Conservation (phyloP, 2,797 vertebrate genomes). For the Eulemur rubriventer region DNA sequence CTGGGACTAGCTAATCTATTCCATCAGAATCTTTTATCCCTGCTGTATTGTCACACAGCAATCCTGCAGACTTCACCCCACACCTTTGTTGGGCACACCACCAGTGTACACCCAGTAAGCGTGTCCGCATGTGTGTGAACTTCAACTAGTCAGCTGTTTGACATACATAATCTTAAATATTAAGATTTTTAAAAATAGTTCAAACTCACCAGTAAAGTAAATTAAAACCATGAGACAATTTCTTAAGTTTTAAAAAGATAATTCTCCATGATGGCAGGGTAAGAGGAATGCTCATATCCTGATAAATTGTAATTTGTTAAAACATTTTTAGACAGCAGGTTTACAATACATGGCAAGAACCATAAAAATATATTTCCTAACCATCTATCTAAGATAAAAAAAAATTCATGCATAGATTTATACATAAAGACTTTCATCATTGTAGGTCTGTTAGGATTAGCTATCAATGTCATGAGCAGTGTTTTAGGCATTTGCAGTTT, state of each 20-base stretch:
- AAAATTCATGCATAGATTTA: not conserved
- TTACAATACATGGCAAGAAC: not conserved
- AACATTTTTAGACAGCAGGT: not conserved
- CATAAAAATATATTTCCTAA: not conserved
- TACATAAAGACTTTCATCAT: not conserved
- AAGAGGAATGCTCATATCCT: not conserved
- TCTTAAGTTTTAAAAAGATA: not conserved
- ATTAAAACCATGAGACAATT: not conserved
- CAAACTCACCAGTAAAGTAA: not conserved
- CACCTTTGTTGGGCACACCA: rapidly evolving
- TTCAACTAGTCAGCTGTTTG: not conserved
- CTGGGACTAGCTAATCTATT: not conserved
- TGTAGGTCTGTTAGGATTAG: not conserved
- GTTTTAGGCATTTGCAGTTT: not conserved
- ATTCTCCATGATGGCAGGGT: not conserved
- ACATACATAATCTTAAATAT: not conserved
- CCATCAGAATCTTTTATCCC: not conserved
- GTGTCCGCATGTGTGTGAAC: not conserved
- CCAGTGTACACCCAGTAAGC: too few relatives aligned
- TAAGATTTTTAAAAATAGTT: not conserved
- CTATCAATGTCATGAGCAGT: not conserved
- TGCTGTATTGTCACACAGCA: not conserved
- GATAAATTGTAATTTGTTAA: not conserved
- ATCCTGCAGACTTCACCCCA: not conserved
- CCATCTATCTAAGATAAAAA: not conserved